Evolutionary conservation across 2,888 invertebrate genomes (phyloP).

Genomic region (Chaetoderma sp.): DNA sequence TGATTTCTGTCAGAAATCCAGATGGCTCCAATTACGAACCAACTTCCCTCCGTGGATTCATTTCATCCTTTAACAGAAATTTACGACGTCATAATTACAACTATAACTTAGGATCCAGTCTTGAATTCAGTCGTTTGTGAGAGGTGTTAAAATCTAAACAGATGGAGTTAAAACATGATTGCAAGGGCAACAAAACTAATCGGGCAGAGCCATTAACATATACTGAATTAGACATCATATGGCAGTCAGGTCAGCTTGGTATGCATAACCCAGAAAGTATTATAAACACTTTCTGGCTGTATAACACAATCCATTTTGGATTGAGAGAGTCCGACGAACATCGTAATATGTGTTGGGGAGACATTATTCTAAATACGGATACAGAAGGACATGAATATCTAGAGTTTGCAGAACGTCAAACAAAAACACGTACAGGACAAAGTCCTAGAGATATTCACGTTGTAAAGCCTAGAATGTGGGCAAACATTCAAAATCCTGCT

Average conservation of each 20-base stretch:
- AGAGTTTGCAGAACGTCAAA: neutral
- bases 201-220: no score
- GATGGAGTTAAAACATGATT: no score
- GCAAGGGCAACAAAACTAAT: no score
- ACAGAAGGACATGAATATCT: neutral
- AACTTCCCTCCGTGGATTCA: no score
- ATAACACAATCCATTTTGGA: neutral
- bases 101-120: no score
- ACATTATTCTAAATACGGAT: neutral
- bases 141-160: no score
- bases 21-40: no score
- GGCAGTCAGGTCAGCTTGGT: neutral
- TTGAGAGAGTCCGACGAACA: neutral
- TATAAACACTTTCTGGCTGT: slow-evolving; percentile 5
- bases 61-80: no score
- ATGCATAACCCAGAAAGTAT: neutral
- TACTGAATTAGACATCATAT: neutral
- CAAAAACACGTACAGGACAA: neutral
- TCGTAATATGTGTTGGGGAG: slow-evolving; percentile 5
- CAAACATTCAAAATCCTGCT: neutral
- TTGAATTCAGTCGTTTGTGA: no score
- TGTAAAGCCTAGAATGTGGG: neutral
- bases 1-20: no score
- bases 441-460: neutral
- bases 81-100: no score